Conservation (phyloP, 2,888 invertebrate species). For the Flexamia atlantica region DNA sequence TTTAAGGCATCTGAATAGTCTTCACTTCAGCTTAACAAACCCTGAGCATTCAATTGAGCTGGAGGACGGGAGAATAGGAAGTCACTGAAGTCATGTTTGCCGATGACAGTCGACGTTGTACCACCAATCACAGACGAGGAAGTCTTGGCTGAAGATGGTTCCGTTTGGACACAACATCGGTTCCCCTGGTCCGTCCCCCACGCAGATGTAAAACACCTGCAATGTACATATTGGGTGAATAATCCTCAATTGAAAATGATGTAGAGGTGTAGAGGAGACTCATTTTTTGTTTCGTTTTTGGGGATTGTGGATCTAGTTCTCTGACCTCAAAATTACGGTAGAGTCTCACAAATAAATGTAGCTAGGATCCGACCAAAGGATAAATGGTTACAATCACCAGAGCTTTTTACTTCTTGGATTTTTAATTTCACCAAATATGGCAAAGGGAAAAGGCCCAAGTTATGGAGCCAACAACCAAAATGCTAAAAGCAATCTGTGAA, state of each 20-base stretch:
- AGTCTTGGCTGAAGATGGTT: slow-evolving; percentile 73
- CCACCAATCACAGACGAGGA: slow-evolving; percentile 74
- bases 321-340: no score
- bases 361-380: not conserved
- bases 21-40: no score
- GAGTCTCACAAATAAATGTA: no score
- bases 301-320: no score
- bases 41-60: no score
- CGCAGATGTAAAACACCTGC: slow-evolving; percentile 73
- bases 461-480: not conserved
- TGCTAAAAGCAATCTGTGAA: slow-evolving; percentile 12
- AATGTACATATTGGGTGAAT: not conserved
- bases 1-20: no score
- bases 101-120: slow-evolving; percentile 72
- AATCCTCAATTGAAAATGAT: no score
- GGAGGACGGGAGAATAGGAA: no score
- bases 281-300: no score
- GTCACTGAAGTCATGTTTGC: not conserved
- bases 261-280: no score
- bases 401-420: not conserved
- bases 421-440: not conserved
- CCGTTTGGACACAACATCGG: slow-evolving; percentile 73
- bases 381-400: not conserved
- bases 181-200: slow-evolving; percentile 72
- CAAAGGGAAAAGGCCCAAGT: not conserved